phyloP scores from a whole-genome alignment of 2,797 vertebrate species.

The Leptoclinus maculatus region DNA sequence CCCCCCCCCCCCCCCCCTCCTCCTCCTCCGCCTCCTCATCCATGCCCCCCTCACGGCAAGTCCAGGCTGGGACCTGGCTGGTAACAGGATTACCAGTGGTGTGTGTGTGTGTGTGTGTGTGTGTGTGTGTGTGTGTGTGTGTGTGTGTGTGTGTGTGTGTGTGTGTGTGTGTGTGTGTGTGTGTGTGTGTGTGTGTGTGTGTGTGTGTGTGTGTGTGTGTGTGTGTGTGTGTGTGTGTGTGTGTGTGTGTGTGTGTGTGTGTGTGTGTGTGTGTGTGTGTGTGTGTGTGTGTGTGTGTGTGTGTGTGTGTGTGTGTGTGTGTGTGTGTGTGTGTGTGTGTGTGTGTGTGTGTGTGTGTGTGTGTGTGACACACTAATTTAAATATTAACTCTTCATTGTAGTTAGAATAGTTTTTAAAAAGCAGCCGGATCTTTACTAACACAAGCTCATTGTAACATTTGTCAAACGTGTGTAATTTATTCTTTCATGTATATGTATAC shows the following conservation, averaged over 20 bases:
- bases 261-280: slow-evolving; percentile 20
- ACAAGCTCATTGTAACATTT: background rate
- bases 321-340: slow-evolving; percentile 20
- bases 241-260: too few species aligned
- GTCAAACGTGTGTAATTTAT: background rate
- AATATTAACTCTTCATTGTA: background rate
- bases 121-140: slow-evolving; percentile 31
- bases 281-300: slow-evolving; percentile 33
- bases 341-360: slow-evolving; percentile 32
- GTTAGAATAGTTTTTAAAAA: background rate
- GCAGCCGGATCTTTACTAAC: background rate
- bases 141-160: slow-evolving; percentile 34
- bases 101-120: slow-evolving; percentile 27
- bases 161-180: background rate
- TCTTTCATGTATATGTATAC: too few species aligned
- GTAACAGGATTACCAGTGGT: slow-evolving; percentile 88
- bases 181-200: too few species aligned
- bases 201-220: background rate
- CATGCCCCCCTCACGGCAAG: slow-evolving; percentile 30
- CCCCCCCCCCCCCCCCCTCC: slow-evolving; percentile 69
- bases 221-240: slow-evolving; percentile 30
- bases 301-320: slow-evolving; percentile 19
- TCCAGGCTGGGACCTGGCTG: slow-evolving; percentile 82
- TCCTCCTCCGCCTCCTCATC: background rate
- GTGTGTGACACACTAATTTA: background rate